Conservation (phyloP, 2,797 vertebrate genomes). For the Semotilus atromaculatus region DNA sequence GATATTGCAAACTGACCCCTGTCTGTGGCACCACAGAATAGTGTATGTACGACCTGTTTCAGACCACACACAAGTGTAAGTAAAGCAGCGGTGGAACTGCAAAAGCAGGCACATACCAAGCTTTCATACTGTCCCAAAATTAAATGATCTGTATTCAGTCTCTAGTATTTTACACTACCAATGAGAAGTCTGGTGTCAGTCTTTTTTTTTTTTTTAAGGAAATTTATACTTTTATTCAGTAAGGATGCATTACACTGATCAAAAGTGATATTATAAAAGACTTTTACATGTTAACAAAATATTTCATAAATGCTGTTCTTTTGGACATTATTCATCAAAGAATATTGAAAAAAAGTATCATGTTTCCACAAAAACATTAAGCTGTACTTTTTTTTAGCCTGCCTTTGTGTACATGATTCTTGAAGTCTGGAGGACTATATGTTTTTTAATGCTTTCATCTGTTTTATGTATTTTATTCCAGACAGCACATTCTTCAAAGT, state of each 20-base stretch:
- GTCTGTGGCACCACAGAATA: conserved; percentile 2
- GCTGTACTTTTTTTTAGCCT: background rate
- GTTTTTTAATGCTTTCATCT: conserved; percentile 1
- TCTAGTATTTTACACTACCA: background rate
- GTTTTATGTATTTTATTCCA: conserved; percentile 15
- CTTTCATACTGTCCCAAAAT: background rate
- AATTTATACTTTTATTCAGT: background rate
- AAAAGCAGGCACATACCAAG: background rate
- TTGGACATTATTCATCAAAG: background rate
- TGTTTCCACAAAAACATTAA: background rate
- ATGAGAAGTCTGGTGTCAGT: background rate
- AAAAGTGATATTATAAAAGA: background rate
- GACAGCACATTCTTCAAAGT: conserved; percentile 28
- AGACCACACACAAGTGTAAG: background rate
- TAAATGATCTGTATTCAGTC: background rate
- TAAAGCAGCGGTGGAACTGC: background rate
- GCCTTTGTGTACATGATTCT: background rate
- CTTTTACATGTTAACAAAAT: background rate
- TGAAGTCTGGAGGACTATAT: background rate
- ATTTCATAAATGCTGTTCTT: background rate
- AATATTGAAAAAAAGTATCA: background rate
- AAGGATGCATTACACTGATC: background rate
- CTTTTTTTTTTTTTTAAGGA: background rate
- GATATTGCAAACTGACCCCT: conserved; percentile 18
- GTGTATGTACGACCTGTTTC: background rate